Evolutionary conservation across 2,797 vertebrate genomes (phyloP).

Genomic region (Xenentodon cancila): DNA sequence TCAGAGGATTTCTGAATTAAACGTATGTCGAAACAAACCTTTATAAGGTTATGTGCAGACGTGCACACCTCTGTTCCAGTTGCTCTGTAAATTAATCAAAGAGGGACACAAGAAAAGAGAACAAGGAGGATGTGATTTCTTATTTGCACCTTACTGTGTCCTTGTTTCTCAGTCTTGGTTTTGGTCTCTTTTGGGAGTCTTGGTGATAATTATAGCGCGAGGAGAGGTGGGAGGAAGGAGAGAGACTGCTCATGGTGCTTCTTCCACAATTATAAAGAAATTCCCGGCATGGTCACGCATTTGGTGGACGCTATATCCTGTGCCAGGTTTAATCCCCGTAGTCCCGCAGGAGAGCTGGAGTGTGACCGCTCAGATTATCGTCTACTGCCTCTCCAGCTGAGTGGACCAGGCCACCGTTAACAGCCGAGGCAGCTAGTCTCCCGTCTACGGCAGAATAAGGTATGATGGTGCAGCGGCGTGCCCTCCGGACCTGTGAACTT

Average conservation of each 20-base stretch:
- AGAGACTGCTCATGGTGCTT: conserved; percentile 62
- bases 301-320: conserved; percentile 67
- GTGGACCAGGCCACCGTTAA: conserved; percentile 64
- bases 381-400: conserved; percentile 81
- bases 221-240: conserved; percentile 60
- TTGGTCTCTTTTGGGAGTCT: conserved; percentile 67
- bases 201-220: conserved; percentile 71
- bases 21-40: not conserved
- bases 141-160: conserved; percentile 56
- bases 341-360: conserved; percentile 70
- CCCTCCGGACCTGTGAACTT: conserved; percentile 59
- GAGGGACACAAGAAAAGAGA: conserved; percentile 34
- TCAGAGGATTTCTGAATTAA: no score
- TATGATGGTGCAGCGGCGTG: conserved; percentile 41
- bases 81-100: conserved; percentile 39
- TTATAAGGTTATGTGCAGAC: not conserved
- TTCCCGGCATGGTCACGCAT: conserved; percentile 78
- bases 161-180: conserved; percentile 57
- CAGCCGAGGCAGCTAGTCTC: conserved; percentile 64
- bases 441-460: conserved; percentile 42
- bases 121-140: conserved; percentile 53
- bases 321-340: conserved; percentile 73
- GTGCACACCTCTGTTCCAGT: not conserved
- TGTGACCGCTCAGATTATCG: conserved; percentile 81
- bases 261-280: conserved; percentile 83